Percentiles rank a stretch among this genome's conserved stretches.
Conservation (phyloP, 2,113 vertebrate species). For the Collichthys lucidus region DNA sequence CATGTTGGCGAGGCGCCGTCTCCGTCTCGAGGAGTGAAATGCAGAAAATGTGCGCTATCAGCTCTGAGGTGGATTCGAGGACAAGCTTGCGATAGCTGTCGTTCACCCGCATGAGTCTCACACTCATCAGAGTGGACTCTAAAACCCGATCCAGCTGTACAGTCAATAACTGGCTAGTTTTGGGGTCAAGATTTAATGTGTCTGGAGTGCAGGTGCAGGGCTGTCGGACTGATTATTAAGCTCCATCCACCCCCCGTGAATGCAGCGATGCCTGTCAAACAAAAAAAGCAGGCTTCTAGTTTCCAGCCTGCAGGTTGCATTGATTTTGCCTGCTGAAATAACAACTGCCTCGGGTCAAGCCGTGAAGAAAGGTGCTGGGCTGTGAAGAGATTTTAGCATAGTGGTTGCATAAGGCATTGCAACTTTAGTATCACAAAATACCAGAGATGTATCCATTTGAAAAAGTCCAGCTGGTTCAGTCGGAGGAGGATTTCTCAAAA, state of each 20-base stretch:
- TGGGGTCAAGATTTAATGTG: conserved; percentile 28
- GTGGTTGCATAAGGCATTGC: too few relatives aligned
- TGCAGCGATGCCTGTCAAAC: neutral
- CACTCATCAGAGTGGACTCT: conserved; percentile 2
- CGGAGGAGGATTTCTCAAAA: too few relatives aligned
- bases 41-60: conserved; percentile 58
- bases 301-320: too few relatives aligned
- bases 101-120: conserved; percentile 17
- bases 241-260: neutral
- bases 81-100: conserved; percentile 16
- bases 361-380: too few relatives aligned
- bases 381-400: too few relatives aligned
- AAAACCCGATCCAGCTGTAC: conserved; percentile 58
- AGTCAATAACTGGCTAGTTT: conserved; percentile 54
- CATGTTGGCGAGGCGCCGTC: conserved; percentile 8
- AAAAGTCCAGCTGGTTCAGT: neutral
- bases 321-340: too few relatives aligned
- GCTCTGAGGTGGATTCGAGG: conserved; percentile 34
- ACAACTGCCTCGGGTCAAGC: too few relatives aligned
- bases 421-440: too few relatives aligned
- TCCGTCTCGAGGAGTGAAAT: conserved; percentile 37
- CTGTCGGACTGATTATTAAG: neutral
- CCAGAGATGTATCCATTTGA: neutral
- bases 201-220: neutral
- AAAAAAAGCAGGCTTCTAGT: too few relatives aligned